A percentile compares a stretch with the other conserved stretches of the same genome.
Evolutionary conservation across 2,888 invertebrate genomes (phyloP).

Genomic region (Dolichopus griseipennis): DNA sequence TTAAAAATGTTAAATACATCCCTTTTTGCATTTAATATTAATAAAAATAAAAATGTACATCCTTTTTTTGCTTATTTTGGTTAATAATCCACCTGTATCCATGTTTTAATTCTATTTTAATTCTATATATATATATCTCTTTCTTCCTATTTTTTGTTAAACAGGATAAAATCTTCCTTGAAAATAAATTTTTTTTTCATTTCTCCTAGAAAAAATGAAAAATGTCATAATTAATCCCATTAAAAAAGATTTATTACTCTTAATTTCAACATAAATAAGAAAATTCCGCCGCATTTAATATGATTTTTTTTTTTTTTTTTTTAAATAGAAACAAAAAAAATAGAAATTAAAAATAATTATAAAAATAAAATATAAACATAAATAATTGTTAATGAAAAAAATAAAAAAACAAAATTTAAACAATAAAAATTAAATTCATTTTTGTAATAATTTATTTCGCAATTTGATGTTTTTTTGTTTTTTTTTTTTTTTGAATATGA

Average conservation of each 20-base stretch:
- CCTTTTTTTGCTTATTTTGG: no score
- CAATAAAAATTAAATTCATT: constrained; percentile 6
- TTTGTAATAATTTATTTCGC: background rate
- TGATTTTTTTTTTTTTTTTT: background rate
- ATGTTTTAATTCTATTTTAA: background rate
- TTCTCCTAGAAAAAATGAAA: background rate
- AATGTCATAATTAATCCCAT: constrained; percentile 6
- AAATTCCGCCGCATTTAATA: background rate
- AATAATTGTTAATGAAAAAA: constrained; percentile 5
- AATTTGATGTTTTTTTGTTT: background rate
- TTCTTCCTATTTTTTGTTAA: background rate
- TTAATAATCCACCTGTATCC: background rate
- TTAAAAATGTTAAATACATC: background rate
- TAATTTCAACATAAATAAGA: background rate
- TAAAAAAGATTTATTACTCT: constrained; percentile 3
- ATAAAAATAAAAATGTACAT: background rate
- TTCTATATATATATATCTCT: background rate
- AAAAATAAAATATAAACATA: background rate
- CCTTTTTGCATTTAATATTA: background rate
- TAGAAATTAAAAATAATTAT: background rate
- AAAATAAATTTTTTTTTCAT: background rate
- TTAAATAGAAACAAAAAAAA: background rate
- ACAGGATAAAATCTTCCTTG: background rate
- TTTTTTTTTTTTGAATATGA: background rate
- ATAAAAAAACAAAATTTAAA: background rate